A percentile compares a stretch with the other conserved stretches of the same genome.
phyloP scores from a whole-genome alignment of 2,113 vertebrate genomes.

The Sander vitreus region DNA sequence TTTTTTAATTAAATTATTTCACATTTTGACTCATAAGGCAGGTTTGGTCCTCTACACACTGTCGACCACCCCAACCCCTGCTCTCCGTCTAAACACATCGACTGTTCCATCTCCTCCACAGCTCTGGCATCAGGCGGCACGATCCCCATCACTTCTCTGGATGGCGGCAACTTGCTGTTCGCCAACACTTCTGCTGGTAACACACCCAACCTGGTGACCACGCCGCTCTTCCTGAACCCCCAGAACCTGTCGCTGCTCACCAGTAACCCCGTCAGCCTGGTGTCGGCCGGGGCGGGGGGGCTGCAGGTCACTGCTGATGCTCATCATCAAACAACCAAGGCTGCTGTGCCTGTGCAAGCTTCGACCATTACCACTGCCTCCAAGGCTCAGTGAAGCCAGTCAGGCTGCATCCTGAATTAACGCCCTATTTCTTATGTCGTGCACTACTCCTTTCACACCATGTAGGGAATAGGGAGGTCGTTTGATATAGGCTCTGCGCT shows the following conservation, averaged over 20 bases:
- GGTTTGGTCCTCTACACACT: neutral
- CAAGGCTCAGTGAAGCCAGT: slow-evolving; percentile 94
- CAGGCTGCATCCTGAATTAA: slow-evolving; percentile 45
- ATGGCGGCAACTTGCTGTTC: slow-evolving; percentile 96
- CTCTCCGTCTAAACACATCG: neutral
- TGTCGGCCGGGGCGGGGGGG: slow-evolving; percentile 91
- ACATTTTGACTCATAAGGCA: neutral
- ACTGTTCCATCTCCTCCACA: slow-evolving; percentile 61
- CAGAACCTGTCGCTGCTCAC: slow-evolving; percentile 99
- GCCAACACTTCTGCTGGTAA: slow-evolving; percentile 90
- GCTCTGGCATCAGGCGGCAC: slow-evolving; percentile 95
- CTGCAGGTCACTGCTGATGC: slow-evolving; percentile 92
- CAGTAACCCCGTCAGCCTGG: slow-evolving; percentile 98
- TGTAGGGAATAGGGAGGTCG: slow-evolving; percentile 55
- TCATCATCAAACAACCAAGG: slow-evolving; percentile 92
- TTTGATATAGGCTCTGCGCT: slow-evolving; percentile 50
- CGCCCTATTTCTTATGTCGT: slow-evolving; percentile 50
- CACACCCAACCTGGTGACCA: slow-evolving; percentile 95
- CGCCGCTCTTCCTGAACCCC: slow-evolving; percentile 97
- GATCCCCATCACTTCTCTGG: slow-evolving; percentile 97
- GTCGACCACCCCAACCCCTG: no score
- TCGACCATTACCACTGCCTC: slow-evolving; percentile 97
- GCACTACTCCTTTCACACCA: slow-evolving; percentile 64
- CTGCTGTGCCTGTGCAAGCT: slow-evolving; percentile 84
- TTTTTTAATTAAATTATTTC: no score